Base-by-base conservation (phyloP, 2,113 vertebrate species). In the Malurus alboscapulatus region DNA sequence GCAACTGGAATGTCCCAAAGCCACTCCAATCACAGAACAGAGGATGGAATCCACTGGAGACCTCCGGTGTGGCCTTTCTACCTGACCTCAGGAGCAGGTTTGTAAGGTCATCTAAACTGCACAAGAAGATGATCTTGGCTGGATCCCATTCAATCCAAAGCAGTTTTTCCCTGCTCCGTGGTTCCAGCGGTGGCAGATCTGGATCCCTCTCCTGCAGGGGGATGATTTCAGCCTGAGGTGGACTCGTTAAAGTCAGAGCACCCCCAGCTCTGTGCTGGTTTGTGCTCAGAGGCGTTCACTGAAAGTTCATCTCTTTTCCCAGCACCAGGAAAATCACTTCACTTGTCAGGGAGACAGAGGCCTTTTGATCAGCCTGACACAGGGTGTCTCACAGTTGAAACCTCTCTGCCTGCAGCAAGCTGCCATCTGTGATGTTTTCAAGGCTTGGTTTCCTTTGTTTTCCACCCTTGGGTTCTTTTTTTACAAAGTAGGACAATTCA, bases 321-420 rank as follows among this genome's bases (percentile, higher is more conserved):
- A 69, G 44, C 4, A 30, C 51, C 36, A 26, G 68, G 53, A 83
- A 80, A 86, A 93, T 81, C 86, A 29, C 59, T 84, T 59, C 87
- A 50, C 72, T 67, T 87, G 68, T 55, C 83, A 90, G 54, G 1
- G 1, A 91, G 58, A 27, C 77, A 68, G 87, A 82, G 68, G 17
- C 44, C 77, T 92, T 96, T 76, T 86, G 90, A 72, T 92, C 83
- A 86, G 19, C 59, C 67, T 4, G 12, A 88, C 57, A 44, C 50
- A 48, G 42, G 51, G 20, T 40, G 75, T 51, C 72, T 57, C 3
- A 40, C 36, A 50, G 32, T 12, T 53, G 85, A 62, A 34, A n/a
- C 53, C 51, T 63, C 8, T 20, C 67, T 80, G 75, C 74, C 87
- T 48, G 82, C 59, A 88, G 86, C 84, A 19, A 66, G 67, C 75